A percentile compares a stretch with the other conserved stretches of the same genome.
Evolutionary conservation across 2,797 vertebrate genomes (phyloP).

Genomic region (Catamblyrhynchus diadema): DNA sequence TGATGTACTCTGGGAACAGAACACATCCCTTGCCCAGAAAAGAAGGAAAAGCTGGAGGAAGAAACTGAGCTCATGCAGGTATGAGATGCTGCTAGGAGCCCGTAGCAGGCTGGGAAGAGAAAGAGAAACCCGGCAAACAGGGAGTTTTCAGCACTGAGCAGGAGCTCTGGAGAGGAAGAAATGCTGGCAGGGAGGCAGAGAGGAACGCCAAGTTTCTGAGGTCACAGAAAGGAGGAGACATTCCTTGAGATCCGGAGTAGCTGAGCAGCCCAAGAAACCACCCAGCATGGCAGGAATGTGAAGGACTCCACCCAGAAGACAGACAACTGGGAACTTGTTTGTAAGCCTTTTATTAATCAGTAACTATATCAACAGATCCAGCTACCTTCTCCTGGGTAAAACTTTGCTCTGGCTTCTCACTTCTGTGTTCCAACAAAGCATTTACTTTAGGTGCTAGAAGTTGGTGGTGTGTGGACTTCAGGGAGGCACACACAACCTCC

Average conservation of each 20-base stretch:
- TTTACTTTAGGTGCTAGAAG: background rate
- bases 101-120: background rate
- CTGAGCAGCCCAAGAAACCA: conserved; percentile 40
- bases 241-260: background rate
- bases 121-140: background rate
- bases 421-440: background rate
- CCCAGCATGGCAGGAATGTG: conserved; percentile 1
- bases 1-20: background rate
- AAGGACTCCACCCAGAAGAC: conserved; percentile 24
- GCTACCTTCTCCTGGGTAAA: background rate
- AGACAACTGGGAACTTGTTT: conserved; percentile 7
- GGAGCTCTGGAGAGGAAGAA: background rate
- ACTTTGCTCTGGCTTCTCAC: background rate
- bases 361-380: background rate
- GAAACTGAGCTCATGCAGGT: rapidly evolving
- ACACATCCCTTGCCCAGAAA: background rate
- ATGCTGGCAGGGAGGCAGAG: background rate
- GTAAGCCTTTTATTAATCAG: conserved; percentile 2
- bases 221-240: conserved; percentile 20
- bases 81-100: background rate
- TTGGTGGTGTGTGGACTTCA: background rate
- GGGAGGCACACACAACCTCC: background rate
- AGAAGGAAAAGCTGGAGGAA: background rate
- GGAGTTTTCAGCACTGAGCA: background rate
- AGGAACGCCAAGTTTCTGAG: background rate